Conservation (phyloP, 2,888 invertebrate species). For the Andrena hattorfiana region DNA sequence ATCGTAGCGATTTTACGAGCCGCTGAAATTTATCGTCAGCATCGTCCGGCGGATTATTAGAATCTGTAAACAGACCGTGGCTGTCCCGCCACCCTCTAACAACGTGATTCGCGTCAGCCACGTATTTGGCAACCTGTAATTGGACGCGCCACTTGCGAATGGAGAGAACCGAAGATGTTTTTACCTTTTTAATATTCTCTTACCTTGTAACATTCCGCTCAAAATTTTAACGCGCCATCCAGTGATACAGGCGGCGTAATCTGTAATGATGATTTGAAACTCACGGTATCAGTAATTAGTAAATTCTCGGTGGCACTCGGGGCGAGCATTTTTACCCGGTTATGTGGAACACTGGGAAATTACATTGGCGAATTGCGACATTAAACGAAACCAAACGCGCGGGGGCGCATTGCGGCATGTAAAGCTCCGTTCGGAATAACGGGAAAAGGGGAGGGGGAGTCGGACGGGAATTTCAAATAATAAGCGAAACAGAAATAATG, state of each 20-base stretch:
- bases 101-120: conserved; percentile 14
- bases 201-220: no score
- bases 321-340: conserved; percentile 1
- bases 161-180: not conserved
- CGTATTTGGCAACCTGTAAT: conserved; percentile 60
- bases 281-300: not conserved
- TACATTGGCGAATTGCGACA: conserved; percentile 47
- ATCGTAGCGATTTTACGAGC: conserved; percentile 75
- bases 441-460: not conserved
- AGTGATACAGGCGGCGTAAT: not conserved
- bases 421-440: conserved; percentile 41
- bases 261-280: not conserved
- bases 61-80: conserved; percentile 76
- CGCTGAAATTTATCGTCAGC: conserved; percentile 76
- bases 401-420: conserved; percentile 34
- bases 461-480: conserved; percentile 58
- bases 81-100: conserved; percentile 15
- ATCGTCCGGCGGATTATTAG: conserved; percentile 76
- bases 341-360: conserved; percentile 7
- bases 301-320: not conserved
- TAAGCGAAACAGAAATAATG: conserved; percentile 62
- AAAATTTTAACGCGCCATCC: no score
- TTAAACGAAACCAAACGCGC: conserved; percentile 49
- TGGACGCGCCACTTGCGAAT: conserved; percentile 28
- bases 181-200: no score